phyloP scores from a whole-genome alignment of 2,113 vertebrate species.

The Sclerurus mexicanus region DNA sequence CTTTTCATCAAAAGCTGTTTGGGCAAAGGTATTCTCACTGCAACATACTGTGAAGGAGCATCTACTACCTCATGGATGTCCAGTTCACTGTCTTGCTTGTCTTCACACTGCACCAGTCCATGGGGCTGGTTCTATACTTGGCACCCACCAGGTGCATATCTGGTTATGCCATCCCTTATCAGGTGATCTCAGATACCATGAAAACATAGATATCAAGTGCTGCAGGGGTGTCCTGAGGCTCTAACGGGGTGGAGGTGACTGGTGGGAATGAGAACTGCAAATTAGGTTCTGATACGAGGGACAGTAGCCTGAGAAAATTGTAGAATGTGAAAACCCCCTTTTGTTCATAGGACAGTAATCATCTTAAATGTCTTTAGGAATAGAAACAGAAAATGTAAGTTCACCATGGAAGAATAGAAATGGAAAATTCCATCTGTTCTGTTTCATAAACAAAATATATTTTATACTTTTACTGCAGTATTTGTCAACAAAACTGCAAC shows the following conservation, averaged over 20 bases:
- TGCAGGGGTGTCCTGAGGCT: background rate
- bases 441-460: background rate
- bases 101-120: rapidly evolving
- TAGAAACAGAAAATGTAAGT: background rate
- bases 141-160: rapidly evolving
- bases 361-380: background rate
- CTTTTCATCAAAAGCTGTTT: background rate
- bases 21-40: background rate
- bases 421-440: background rate
- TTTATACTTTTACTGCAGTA: background rate
- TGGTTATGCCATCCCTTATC: background rate
- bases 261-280: background rate
- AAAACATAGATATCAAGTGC: background rate
- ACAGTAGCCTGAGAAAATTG: background rate
- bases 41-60: background rate
- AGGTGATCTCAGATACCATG: background rate
- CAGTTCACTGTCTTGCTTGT: rapidly evolving
- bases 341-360: background rate
- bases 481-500: background rate
- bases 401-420: background rate
- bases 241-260: background rate
- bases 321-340: background rate
- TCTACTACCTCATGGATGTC: background rate
- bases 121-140: background rate
- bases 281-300: background rate